Evolutionary conservation across 2,113 vertebrate genomes (phyloP), one percentile per base, ranked within the genome.

Genomic region (Psilopogon haemacephalus): DNA sequence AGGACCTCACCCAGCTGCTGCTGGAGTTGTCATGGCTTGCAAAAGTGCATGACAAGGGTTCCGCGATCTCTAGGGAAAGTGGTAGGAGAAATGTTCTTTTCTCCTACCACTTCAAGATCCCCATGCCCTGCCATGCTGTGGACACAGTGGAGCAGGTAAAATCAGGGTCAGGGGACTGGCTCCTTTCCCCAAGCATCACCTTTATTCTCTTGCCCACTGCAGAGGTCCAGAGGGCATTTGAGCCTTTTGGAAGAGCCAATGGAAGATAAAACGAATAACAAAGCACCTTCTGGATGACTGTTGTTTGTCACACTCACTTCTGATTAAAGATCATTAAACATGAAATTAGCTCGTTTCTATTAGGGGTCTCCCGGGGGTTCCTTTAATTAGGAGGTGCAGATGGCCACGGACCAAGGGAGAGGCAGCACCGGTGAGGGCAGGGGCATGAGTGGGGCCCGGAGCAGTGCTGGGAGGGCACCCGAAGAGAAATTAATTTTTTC

Each of bases 241-340:
- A 84, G 77, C 46, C 68, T 67, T 95, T 55, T 2, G 4, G 85
- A 72, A 72, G 26, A 68, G 90, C 70, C 9, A 4, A 15, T 44
- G 78, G 84, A 69, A 95, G 90, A 86, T 60, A 69, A 94, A 92
- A 93, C 23, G 72, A 92, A 54, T 75, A 96, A 95, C 94, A 93
- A 95, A 94, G 92, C 92, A 97, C 97, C 97, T 97, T 97, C 97
- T 97, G 97, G 95, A 86, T 64, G 35, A 94, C 96, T 95, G 95
- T 91, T 96, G 95, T 90, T 97, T 96, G 97, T 97, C 87, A 56
- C 71, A 73, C 97, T 97, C 93, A 23, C 95, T 97, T 96, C 97
- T 97, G 97, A 98, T 98, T 97, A 98, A 98, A 98, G 97, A 97
- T 97, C 97, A 97, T 98, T 98, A 98, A 96, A 98, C 97, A 97